Evolutionary conservation across 1,140 invertebrate species (phyloP).

Genomic region (Lasioglossum albipes): DNA sequence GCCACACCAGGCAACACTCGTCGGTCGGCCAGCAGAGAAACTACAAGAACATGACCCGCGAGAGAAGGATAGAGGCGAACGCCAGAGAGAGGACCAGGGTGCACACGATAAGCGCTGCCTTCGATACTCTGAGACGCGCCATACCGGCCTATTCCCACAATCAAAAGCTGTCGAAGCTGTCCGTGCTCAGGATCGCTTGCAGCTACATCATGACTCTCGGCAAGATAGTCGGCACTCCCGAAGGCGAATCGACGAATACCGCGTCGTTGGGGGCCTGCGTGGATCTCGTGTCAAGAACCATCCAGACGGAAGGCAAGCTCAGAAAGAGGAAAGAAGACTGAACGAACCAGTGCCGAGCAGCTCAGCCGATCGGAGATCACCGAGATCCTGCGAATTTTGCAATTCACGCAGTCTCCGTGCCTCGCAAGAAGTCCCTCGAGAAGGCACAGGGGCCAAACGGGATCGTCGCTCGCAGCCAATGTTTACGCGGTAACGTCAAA

Average conservation of each 20-base stretch:
- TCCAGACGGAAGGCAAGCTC: slow-evolving; percentile 94
- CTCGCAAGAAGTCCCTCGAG: too few species aligned
- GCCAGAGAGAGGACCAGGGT: slow-evolving; percentile 94
- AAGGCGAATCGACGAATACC: slow-evolving; percentile 72
- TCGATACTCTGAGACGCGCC: slow-evolving; percentile 91
- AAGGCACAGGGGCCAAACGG: too few species aligned
- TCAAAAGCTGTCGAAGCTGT: slow-evolving; percentile 95
- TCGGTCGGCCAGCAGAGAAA: slow-evolving; percentile 86
- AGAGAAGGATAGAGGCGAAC: slow-evolving; percentile 95
- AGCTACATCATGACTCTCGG: slow-evolving; percentile 92
- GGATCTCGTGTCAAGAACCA: slow-evolving; percentile 91
- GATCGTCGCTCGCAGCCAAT: too few species aligned
- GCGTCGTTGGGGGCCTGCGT: slow-evolving; percentile 87
- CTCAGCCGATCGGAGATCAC: background rate
- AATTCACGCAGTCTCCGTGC: too few species aligned
- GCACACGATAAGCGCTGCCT: slow-evolving; percentile 96
- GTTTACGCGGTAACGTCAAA: too few species aligned
- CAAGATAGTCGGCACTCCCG: slow-evolving; percentile 75
- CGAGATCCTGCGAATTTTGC: too few species aligned
- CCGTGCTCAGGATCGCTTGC: slow-evolving; percentile 94
- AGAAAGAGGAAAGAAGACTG: slow-evolving; percentile 91
- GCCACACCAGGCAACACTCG: slow-evolving; percentile 58
- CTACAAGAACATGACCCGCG: slow-evolving; percentile 97
- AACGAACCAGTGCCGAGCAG: slow-evolving; percentile 14
- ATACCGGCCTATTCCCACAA: slow-evolving; percentile 95